Conservation (phyloP, 1,140 invertebrate genomes). For the Pentalonia nigronervosa region DNA sequence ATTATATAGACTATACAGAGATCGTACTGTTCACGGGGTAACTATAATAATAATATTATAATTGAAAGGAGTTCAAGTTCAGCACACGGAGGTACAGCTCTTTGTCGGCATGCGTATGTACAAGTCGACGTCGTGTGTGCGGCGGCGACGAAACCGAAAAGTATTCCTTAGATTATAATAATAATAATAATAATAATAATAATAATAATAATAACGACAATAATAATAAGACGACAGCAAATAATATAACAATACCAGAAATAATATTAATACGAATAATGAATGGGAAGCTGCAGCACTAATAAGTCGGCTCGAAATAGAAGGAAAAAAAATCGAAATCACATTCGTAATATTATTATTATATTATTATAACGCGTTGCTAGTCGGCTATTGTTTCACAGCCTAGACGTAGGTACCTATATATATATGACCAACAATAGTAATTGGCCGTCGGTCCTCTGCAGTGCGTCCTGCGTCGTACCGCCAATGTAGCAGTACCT, state of each 20-base stretch:
- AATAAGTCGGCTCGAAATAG: conserved; percentile 34
- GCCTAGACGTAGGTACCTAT: not conserved
- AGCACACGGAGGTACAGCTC: not conserved
- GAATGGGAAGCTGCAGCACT: not conserved
- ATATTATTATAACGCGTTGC: not conserved
- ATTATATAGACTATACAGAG: not conserved
- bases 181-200: conserved; percentile 20
- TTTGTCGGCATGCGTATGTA: conserved; percentile 13
- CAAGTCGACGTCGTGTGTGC: not conserved
- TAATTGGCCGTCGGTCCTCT: conserved; percentile 42
- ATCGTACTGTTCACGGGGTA: not conserved
- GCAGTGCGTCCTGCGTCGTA: not conserved
- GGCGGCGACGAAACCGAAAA: conserved; percentile 19
- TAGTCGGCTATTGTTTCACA: conserved; percentile 22
- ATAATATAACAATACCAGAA: conserved; percentile 18
- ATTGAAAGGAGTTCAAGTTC: conserved; percentile 31
- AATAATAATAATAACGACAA: not conserved
- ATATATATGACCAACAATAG: conserved; percentile 10
- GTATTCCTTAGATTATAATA: conserved; percentile 6
- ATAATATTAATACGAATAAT: conserved; percentile 6
- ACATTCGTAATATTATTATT: not conserved
- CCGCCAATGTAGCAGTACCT: not conserved
- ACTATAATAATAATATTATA: not conserved
- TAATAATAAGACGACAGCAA: conserved; percentile 3
- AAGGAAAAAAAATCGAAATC: conserved; percentile 19